phyloP scores from a whole-genome alignment of 2,888 invertebrate species.

The Dendrolimus pini region DNA sequence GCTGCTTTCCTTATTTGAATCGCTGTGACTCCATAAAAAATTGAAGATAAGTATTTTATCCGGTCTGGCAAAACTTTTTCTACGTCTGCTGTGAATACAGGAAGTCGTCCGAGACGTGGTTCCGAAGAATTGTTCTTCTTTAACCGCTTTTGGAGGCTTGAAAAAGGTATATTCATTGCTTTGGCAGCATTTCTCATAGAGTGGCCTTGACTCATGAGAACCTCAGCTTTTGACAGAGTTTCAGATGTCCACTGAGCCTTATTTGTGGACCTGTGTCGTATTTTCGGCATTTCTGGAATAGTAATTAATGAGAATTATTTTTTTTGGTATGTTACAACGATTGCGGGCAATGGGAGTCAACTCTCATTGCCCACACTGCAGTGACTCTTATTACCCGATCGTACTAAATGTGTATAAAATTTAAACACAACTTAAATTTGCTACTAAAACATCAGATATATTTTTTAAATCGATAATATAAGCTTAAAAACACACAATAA shows the following conservation, averaged over 20 bases:
- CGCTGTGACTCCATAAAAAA: slow-evolving; percentile 16
- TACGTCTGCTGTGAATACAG: slow-evolving; percentile 17
- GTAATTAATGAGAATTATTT: not conserved
- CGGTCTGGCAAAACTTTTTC: slow-evolving; percentile 15
- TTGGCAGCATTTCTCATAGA: slow-evolving; percentile 18
- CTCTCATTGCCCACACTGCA: slow-evolving; percentile 11
- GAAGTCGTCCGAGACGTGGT: slow-evolving; percentile 19
- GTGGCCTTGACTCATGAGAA: slow-evolving; percentile 11
- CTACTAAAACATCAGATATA: slow-evolving; percentile 9
- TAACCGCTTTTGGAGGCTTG: slow-evolving; percentile 17
- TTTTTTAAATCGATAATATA: slow-evolving; percentile 9
- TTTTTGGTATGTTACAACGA: slow-evolving; percentile 8
- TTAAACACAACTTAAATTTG: slow-evolving; percentile 7
- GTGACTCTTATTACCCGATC: slow-evolving; percentile 11
- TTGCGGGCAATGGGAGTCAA: slow-evolving; percentile 14
- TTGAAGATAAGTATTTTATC: slow-evolving; percentile 14
- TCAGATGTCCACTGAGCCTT: slow-evolving; percentile 14
- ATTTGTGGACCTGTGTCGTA: slow-evolving; percentile 11
- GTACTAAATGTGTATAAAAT: slow-evolving; percentile 9
- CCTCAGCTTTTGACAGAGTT: slow-evolving; percentile 12
- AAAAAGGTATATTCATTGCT: slow-evolving; percentile 17
- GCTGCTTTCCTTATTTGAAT: slow-evolving; percentile 12
- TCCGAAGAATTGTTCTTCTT: slow-evolving; percentile 16
- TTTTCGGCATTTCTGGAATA: slow-evolving; percentile 13
- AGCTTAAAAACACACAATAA: slow-evolving; percentile 10